phyloP scores from a whole-genome alignment of 2,888 invertebrate species.

The Cosmia pyralina region DNA sequence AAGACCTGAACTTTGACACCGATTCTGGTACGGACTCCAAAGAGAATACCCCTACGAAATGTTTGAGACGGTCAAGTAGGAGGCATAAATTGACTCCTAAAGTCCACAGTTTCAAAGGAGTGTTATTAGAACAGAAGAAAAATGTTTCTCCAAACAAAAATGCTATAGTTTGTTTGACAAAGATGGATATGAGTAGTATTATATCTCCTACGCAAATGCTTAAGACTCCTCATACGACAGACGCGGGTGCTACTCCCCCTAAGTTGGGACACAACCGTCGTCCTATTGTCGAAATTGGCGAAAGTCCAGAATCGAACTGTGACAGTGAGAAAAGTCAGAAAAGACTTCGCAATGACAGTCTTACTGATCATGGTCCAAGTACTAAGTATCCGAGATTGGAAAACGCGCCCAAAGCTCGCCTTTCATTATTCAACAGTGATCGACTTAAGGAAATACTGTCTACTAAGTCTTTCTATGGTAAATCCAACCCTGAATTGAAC shows the following conservation, averaged over 20 bases:
- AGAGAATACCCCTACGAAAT: slow-evolving; percentile 86
- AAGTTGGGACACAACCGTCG: slow-evolving; percentile 82
- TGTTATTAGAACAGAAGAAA: slow-evolving; percentile 82
- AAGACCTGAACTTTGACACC: slow-evolving; percentile 87
- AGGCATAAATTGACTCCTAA: slow-evolving; percentile 80
- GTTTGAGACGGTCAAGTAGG: slow-evolving; percentile 74
- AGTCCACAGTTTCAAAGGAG: slow-evolving; percentile 83
- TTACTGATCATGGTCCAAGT: slow-evolving; percentile 77
- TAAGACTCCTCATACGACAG: slow-evolving; percentile 84
- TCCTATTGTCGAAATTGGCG: slow-evolving; percentile 79
- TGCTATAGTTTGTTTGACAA: slow-evolving; percentile 80
- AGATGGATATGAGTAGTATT: slow-evolving; percentile 79
- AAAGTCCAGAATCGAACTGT: slow-evolving; percentile 83
- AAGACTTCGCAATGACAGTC: slow-evolving; percentile 80
- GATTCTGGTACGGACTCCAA: slow-evolving; percentile 87
- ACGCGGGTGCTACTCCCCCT: slow-evolving; percentile 81
- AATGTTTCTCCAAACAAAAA: slow-evolving; percentile 79
- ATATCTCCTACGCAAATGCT: slow-evolving; percentile 84
- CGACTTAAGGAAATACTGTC: slow-evolving; percentile 87
- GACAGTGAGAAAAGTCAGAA: slow-evolving; percentile 84
- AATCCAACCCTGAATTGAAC: slow-evolving; percentile 83
- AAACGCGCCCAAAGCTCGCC: slow-evolving; percentile 83
- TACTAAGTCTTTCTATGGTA: slow-evolving; percentile 90
- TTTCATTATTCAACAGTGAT: slow-evolving; percentile 85
- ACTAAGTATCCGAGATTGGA: slow-evolving; percentile 83